Evolutionary conservation across 2,888 invertebrate genomes (phyloP), one percentile per base, ranked within the genome.

Genomic region (Elegia similella): DNA sequence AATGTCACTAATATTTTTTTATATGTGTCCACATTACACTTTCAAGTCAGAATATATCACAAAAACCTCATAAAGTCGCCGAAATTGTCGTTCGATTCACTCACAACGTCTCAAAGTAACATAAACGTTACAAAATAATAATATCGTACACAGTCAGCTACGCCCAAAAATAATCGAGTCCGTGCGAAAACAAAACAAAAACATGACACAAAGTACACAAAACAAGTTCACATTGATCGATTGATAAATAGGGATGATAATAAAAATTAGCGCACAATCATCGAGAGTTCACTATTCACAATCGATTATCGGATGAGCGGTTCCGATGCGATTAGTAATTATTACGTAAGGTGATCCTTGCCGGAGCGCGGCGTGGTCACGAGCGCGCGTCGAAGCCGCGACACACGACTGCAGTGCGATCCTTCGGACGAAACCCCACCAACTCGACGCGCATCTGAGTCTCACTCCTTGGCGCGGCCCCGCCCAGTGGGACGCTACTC

Each of bases 391-490:
- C 76, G 82, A 70, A 69, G 77, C 80, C 84, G 86, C 90, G 85
- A 78, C 86, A 78, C 85, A 86, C 93, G 93, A 91, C 91, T 90
- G 91, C 90, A 91, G 87, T 93, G 92, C 89, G 89, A 87, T 89
- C 92, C 88, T 90, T 88, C 89, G 91, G 80, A 78, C 87, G 88
- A 84, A 88, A 85, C 92, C 93, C 93, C 93, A 92, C 93, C 93
- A 92, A 88, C 92, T 88, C 92, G 87, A 85, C 90, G 92, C 93
- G 93, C 93, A 93, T 93, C 93, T 91, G 87, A 92, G 92, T 91
- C 89, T 88, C 91, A 82, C 88, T 91, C 86, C 88, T 86, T 86
- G 80, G 84, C 86, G 82, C 88, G 86, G 92, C 93, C 92, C 93
- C 93, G 93, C 93, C 93, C 92, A 87, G 88, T 88, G 88, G 92